Evolutionary conservation across 2,888 invertebrate genomes (phyloP).

Genomic region (Sipha maydis): DNA sequence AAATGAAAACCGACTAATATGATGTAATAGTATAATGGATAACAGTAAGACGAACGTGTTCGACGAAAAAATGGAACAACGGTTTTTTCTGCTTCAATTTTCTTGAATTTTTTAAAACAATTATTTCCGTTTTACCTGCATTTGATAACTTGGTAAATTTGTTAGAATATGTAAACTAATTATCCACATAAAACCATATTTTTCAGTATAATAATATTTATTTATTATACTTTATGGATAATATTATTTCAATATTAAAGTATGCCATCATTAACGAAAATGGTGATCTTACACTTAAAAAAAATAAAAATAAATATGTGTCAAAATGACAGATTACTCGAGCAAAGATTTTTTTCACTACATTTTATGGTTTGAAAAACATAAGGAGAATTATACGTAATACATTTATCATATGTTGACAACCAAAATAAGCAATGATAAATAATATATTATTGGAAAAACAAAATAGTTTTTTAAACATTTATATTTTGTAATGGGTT

Average conservation of each 20-base stretch:
- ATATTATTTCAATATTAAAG: background rate
- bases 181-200: background rate
- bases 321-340: slow-evolving; percentile 8
- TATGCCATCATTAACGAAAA: background rate
- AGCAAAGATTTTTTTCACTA: background rate
- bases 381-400: background rate
- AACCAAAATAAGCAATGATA: background rate
- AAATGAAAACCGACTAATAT: no score
- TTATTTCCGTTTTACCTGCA: no score
- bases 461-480: background rate
- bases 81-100: no score
- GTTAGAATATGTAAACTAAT: background rate
- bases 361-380: background rate
- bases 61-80: no score
- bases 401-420: slow-evolving; percentile 6
- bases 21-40: no score
- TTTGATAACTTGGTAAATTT: background rate
- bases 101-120: no score
- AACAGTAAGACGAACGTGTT: no score
- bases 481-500: background rate
- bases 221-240: background rate
- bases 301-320: background rate
- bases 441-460: background rate
- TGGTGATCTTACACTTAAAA: background rate
- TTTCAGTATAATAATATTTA: background rate